Evolutionary conservation across 2,888 invertebrate genomes (phyloP), one percentile per base, ranked within the genome.

Genomic region (Lepidonotus clava): DNA sequence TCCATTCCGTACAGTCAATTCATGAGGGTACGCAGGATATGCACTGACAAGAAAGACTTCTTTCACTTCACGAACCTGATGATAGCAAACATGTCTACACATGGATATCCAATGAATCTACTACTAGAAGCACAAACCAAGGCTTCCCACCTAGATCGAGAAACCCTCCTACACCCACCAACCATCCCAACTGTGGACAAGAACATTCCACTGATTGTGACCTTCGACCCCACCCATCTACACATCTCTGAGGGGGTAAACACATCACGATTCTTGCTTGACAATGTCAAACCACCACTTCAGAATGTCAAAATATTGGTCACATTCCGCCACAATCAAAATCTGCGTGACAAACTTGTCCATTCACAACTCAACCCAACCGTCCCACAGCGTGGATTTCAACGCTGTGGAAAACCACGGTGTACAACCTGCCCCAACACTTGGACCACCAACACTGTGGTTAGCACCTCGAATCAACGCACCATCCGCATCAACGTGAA

Each of bases 51-150:
- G 4, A 24, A 34, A 4, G 36, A 36, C 38, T 76, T 36, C 18
- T n/a, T 36, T 6, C 14, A 76, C 11, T 5, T 36, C 38, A 14
- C 38, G n/a, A 14, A 1, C 1, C 2, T 34, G 0, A 28, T 76
- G 36, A 6, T 76, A 6, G 6, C 4, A 1, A 34, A 76, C 38
- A 36, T 76, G 34, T 34, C 38, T 5, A 14, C 4, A 1, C 14
- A 38, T 0, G 76, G 76, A 1, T 76, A 76, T 28, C 76, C 76
- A 21, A 76, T 36, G 76, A 76, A 76, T 36, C 76, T 34, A 38
- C 38, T 76, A 1, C 40, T 36, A 14, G 0, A 4, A 38, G 11
- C 32, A 76, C 24, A 34, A 14, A 1, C 34, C 36, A 21, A 38
- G 24, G 76, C 38, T 1, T 1, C 36, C 14, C 4, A 14, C 2